A percentile compares a stretch with the other conserved stretches of the same genome.
phyloP scores from a whole-genome alignment of 2,888 invertebrate species.

The Ectropis crepuscularia region DNA sequence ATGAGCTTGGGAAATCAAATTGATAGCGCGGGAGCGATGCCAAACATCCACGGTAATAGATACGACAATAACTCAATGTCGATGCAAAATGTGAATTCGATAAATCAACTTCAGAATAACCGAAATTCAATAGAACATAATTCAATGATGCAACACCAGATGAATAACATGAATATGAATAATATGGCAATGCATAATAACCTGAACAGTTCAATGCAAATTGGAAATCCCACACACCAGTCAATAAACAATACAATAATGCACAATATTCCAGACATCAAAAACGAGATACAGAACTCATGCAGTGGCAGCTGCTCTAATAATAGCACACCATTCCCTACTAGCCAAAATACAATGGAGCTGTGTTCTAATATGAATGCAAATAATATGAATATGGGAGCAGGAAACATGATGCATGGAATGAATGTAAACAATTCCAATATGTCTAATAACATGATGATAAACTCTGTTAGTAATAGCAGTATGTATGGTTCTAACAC shows the following conservation, averaged over 20 bases:
- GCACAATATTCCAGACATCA: conserved; percentile 80
- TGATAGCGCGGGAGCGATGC: conserved; percentile 66
- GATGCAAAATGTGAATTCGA: conserved; percentile 72
- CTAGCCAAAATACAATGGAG: conserved; percentile 71
- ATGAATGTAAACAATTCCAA: conserved; percentile 71
- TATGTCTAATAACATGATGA: conserved; percentile 73
- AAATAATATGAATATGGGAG: conserved; percentile 66
- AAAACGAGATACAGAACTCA: conserved; percentile 77
- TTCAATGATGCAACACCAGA: conserved; percentile 77
- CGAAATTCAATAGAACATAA: conserved; percentile 74
- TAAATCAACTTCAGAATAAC: conserved; percentile 77
- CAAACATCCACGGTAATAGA: conserved; percentile 71
- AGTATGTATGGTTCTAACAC: conserved; percentile 64
- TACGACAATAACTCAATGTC: conserved; percentile 72
- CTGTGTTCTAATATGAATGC: conserved; percentile 72
- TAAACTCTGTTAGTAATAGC: conserved; percentile 67
- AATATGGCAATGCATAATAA: conserved; percentile 76
- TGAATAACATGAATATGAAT: conserved; percentile 70
- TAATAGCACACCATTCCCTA: conserved; percentile 67
- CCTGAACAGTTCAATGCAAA: conserved; percentile 71
- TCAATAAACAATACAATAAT: conserved; percentile 72
- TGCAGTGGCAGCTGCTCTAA: conserved; percentile 77
- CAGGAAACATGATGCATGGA: conserved; percentile 73
- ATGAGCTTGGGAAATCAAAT: conserved; percentile 71
- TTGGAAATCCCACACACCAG: conserved; percentile 70